phyloP scores from a whole-genome alignment of 2,113 vertebrate genomes.

The Tympanuchus pallidicinctus region DNA sequence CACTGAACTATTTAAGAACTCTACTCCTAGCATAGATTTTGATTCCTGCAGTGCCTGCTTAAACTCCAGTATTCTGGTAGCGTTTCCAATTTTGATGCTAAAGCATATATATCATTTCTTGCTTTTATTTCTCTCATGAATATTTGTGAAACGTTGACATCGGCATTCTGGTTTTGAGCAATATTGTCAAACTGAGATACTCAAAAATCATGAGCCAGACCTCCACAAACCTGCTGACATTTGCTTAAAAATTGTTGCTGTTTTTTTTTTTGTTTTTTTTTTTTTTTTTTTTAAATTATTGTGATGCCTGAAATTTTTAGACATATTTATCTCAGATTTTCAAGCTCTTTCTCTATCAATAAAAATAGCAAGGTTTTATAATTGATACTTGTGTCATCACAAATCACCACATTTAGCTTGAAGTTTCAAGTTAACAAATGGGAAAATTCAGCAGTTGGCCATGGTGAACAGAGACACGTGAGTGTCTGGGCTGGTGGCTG shows the following conservation, averaged over 20 bases:
- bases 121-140: constrained; percentile 19
- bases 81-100: background rate
- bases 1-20: background rate
- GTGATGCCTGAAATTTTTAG: background rate
- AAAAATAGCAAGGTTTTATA: background rate
- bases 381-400: accelerated
- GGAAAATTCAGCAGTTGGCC: background rate
- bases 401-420: background rate
- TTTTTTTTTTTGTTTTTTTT: too few relatives aligned
- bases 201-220: background rate
- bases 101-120: background rate
- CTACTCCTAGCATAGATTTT: background rate
- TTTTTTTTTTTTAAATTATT: background rate
- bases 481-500: background rate
- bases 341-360: background rate
- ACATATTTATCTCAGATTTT: background rate
- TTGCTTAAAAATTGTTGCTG: background rate
- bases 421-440: background rate
- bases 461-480: background rate
- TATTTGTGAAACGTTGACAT: constrained; percentile 14
- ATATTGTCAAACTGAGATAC: background rate
- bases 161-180: background rate
- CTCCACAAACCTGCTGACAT: background rate
- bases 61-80: background rate
- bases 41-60: background rate